Evolutionary conservation across 2,888 invertebrate genomes (phyloP).

Genomic region (Synanthedon andrenaeformis): DNA sequence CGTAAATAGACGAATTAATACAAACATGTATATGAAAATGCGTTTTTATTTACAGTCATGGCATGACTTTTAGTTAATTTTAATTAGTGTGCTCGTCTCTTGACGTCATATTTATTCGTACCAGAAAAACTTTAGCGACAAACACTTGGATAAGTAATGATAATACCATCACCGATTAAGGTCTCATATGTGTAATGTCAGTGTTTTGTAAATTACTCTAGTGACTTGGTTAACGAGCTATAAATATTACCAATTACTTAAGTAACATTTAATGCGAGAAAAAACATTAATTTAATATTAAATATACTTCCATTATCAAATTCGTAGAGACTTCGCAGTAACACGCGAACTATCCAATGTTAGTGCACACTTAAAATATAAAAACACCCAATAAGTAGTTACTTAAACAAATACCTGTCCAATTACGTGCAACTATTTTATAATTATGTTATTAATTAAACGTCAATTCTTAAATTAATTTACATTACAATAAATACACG

Average conservation of each 20-base stretch:
- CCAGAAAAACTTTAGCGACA: neutral
- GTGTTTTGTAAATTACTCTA: conserved; percentile 15
- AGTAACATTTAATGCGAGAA: conserved; percentile 47
- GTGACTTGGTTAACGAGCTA: conserved; percentile 45
- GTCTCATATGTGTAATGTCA: neutral
- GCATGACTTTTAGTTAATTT: conserved; percentile 1
- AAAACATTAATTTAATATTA: conserved; percentile 19
- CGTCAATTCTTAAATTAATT: conserved; percentile 58
- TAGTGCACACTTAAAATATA: conserved; percentile 56
- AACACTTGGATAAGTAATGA: neutral
- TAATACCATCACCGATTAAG: neutral
- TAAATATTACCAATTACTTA: conserved; percentile 28
- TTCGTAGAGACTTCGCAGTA: conserved; percentile 43
- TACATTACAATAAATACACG: conserved; percentile 63
- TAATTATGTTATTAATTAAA: conserved; percentile 42
- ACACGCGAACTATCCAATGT: conserved; percentile 24
- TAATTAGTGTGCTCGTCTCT: neutral
- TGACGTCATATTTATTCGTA: neutral
- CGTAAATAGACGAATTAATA: conserved; percentile 27
- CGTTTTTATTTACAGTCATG: conserved; percentile 43
- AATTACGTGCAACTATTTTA: conserved; percentile 55
- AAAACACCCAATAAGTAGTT: conserved; percentile 55
- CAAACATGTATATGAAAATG: conserved; percentile 26
- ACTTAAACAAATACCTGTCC: conserved; percentile 47
- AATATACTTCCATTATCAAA: conserved; percentile 43